These are phyloP conservation scores for Protosalanx chinensis DNA, from an alignment of 2,797 vertebrate genomes.

Conservation along the genomic window DNA sequence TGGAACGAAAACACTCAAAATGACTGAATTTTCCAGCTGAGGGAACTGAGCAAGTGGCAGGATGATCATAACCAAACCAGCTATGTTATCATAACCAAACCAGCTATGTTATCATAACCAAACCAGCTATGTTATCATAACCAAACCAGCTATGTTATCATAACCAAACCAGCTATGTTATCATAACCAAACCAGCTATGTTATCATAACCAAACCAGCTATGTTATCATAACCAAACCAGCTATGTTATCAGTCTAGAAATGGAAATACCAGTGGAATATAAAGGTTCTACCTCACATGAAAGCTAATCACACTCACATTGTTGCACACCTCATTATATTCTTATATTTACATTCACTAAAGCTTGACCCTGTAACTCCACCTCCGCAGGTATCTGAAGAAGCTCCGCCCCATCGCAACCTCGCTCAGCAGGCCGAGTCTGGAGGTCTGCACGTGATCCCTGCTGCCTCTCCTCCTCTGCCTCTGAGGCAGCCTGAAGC, in stretches of 20 bases:
- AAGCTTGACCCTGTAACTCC: conserved; percentile 32
- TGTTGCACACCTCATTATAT: background rate
- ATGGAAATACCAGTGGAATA: background rate
- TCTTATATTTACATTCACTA: conserved; percentile 28
- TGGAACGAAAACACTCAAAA: conserved; percentile 19
- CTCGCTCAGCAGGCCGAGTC: conserved; percentile 16
- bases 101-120: too few species aligned
- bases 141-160: too few species aligned
- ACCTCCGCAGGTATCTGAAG: conserved; percentile 51
- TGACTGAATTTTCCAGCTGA: background rate
- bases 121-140: too few species aligned
- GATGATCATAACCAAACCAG: background rate
- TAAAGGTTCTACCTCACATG: too few species aligned
- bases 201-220: too few species aligned
- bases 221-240: background rate
- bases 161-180: too few species aligned
- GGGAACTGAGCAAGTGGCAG: conserved; percentile 12
- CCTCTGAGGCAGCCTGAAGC: conserved; percentile 15
- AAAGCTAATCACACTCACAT: background rate
- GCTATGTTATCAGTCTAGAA: conserved; percentile 17
- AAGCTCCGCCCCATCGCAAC: conserved; percentile 29
- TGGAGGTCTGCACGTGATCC: conserved; percentile 18
- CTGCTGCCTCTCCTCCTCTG: conserved; percentile 30
- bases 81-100: background rate
- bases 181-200: too few species aligned